Evolutionary conservation across 2,888 invertebrate species (phyloP), one percentile per base, ranked within the genome.

Genomic region (Coenonympha arcania): DNA sequence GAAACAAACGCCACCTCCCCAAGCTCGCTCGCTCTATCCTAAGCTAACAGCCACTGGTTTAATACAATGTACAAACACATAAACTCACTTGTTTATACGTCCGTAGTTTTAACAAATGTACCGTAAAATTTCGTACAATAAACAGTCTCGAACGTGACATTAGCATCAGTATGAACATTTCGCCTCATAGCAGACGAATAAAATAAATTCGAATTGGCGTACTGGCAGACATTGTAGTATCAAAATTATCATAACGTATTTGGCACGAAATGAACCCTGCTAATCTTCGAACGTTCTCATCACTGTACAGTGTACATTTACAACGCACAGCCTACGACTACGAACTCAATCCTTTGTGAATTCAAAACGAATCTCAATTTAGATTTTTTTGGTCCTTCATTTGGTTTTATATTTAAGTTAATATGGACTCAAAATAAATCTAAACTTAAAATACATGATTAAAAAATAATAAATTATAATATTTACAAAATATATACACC

Each of bases 181-280:
- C 54, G 54, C 60, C 54, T 63, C 57, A 69, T 69, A 66, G 69
- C 65, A 78, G 79, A 74, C 72, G 59, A 72, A 76, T 77, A 75
- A 78, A 76, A 76, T 80, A 75, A 72, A 78, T 72, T 73, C 59
- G 50, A 57, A 65, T 46, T 45, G 54, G 53, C 55, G 66, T 63
- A 69, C 63, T 76, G 66, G 69, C 71, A 79, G 76, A 75, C 70
- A 67, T 66, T 65, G 71, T 69, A 71, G 54, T 54, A 59, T 71
- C 67, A 64, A 68, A 75, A 81, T 81, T 79, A 79, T 70, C 79
- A 79, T 80, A 81, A 73, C 66, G 71, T 66, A 69, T 68, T 66
- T 65, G 68, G 68, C 63, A 69, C 67, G 63, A 61, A 64, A 62
- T 64, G 60, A 65, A 70, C 49, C 51, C 43, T 24, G 44, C 24